Conservation (phyloP, 2,888 invertebrate species). For the Eumacrocentrus americanus region DNA sequence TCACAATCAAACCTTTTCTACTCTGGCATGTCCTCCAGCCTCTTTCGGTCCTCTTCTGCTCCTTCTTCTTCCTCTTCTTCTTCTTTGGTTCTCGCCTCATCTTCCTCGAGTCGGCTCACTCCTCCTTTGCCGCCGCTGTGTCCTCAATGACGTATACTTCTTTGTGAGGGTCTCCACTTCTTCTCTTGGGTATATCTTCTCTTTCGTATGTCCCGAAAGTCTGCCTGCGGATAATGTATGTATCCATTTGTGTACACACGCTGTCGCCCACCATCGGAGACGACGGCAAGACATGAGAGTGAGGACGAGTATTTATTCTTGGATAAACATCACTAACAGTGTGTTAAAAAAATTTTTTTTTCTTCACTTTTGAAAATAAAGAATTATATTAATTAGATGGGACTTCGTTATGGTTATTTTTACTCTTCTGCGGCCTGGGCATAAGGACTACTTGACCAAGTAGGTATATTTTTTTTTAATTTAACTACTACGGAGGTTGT, state of each 20-base stretch:
- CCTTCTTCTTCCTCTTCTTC: slow-evolving; percentile 31
- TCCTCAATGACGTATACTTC: not conserved
- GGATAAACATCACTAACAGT: not conserved
- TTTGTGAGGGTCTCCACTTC: slow-evolving; percentile 4
- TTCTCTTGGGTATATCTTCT: slow-evolving; percentile 17
- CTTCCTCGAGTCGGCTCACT: slow-evolving; percentile 5
- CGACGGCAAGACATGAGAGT: slow-evolving; percentile 1
- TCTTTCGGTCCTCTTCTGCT: slow-evolving; percentile 32
- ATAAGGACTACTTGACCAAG: too few species aligned
- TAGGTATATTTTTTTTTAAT: too few species aligned
- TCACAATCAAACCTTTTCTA: slow-evolving; percentile 26
- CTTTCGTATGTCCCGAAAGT: slow-evolving; percentile 24
- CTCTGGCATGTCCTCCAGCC: slow-evolving; percentile 21
- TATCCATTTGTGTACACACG: slow-evolving; percentile 38
- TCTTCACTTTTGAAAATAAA: too few species aligned
- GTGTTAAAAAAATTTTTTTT: too few species aligned
- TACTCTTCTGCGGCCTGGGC: too few species aligned
- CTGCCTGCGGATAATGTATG: slow-evolving; percentile 35
- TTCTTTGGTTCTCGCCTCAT: slow-evolving; percentile 13
- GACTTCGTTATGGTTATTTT: too few species aligned
- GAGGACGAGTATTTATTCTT: not conserved
- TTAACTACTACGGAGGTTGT: too few species aligned
- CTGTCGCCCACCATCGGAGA: slow-evolving; percentile 22
- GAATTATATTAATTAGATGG: too few species aligned
- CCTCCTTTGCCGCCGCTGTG: slow-evolving; percentile 7